Conservation (phyloP, 2,797 vertebrate species). For the Dallia pectoralis region DNA sequence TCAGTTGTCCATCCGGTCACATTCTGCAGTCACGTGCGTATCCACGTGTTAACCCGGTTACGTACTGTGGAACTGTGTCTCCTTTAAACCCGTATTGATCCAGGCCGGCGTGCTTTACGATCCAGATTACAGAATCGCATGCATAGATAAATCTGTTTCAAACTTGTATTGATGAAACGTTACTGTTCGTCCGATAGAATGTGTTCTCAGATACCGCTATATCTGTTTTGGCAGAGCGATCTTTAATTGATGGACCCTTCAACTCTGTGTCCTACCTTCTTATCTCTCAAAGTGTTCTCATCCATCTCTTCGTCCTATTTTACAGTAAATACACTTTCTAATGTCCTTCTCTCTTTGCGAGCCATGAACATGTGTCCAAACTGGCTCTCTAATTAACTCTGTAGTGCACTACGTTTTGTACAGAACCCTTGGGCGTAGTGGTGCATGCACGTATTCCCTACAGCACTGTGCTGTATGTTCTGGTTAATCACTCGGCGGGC, state of each 20-base stretch:
- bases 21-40: background rate
- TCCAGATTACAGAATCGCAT: background rate
- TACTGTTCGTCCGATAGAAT: background rate
- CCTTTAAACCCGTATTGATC: background rate
- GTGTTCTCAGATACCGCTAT: background rate
- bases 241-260: background rate
- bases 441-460: background rate
- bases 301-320: background rate
- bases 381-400: background rate
- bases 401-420: background rate
- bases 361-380: background rate
- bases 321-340: background rate
- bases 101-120: background rate
- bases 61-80: background rate
- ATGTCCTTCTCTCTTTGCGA: background rate
- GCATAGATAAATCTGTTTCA: background rate
- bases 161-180: background rate
- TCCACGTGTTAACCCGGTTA: background rate
- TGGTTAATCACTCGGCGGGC: constrained; percentile 34
- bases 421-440: background rate
- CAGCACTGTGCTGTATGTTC: constrained; percentile 20
- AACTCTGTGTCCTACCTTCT: background rate
- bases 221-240: background rate
- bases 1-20: background rate
- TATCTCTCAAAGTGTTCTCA: background rate